Base-by-base conservation (phyloP, 2,797 vertebrate genomes). In the Rachycentron canadum region DNA sequence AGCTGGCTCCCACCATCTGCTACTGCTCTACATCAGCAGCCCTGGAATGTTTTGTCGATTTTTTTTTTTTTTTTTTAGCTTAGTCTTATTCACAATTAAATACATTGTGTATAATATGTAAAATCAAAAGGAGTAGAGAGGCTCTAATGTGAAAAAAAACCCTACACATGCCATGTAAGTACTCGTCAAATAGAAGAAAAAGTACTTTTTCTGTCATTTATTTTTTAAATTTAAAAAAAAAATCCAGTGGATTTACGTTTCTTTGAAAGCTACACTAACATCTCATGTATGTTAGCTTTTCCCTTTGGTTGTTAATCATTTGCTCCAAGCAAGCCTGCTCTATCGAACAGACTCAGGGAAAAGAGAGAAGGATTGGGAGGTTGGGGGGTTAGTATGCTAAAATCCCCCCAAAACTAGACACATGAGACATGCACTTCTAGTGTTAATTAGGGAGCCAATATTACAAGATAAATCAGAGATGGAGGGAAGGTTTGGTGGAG, bases 1-100 rank as follows among this genome's bases (percentile, higher is more conserved):
- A 96, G 93, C 95, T 95, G 95, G 93, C 84, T 92, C 77, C 55
- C 75, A 90, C 95, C 95, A 95, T 95, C 95, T 95, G 95, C 90
- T 93, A 23, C 87, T 86, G 79, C 78, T 89, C 88, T 76, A 61
- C 82, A 81, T 80, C 87, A 87, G 86, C 84, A 53, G 82, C 72
- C 52, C 25, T 66, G 82, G 71, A 81, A 85, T 82, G 82, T 85
- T 79, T 79, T 79, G 71, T 32, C 26, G 41, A 40, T 71, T 43
- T 41, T 72, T 52, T 34, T 50, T 25, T 60, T 41, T 19, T 45
- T 45, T 56, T 41, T 36, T 40, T 16, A 19, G 17, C 43, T 78
- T 26, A 68, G n/a, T 64, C 59, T 67, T 64, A 85, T 68, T 12
- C 69, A 73, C 50, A 82, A 63, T 86, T 82, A 73, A 60, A 78